Conservation (phyloP, 2,888 invertebrate species). For the Pyrocoelia pectoralis region DNA sequence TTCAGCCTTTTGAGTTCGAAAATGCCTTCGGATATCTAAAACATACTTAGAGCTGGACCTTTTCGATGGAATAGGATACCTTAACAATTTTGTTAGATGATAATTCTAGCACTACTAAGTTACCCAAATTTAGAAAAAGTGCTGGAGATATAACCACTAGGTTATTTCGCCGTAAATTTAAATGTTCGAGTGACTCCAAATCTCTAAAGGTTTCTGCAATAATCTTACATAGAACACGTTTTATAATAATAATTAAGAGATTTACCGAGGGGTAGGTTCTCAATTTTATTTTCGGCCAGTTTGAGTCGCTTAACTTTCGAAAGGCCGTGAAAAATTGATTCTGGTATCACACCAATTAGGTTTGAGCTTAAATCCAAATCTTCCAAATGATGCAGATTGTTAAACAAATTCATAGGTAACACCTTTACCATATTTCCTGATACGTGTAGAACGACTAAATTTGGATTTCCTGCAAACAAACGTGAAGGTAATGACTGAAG, state of each 20-base stretch:
- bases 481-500: conserved; percentile 66
- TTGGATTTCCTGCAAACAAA: conserved; percentile 67
- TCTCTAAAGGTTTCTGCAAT: conserved; percentile 64
- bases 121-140: conserved; percentile 62
- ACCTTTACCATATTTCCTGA: conserved; percentile 71
- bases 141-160: conserved; percentile 61
- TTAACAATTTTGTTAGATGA: conserved; percentile 64
- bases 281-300: conserved; percentile 73
- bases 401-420: conserved; percentile 67
- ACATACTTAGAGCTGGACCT: too few relatives aligned
- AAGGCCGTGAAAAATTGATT: conserved; percentile 65
- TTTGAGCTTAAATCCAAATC: conserved; percentile 71
- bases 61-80: too few relatives aligned
- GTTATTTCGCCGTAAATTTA: conserved; percentile 66
- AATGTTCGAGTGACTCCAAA: conserved; percentile 63
- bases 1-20: conserved; percentile 66
- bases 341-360: conserved; percentile 58
- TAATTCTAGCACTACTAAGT: conserved; percentile 64
- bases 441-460: conserved; percentile 69
- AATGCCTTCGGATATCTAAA: conserved; percentile 65
- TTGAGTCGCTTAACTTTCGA: conserved; percentile 69
- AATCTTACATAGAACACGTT: background rate
- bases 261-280: conserved; percentile 63
- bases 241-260: background rate
- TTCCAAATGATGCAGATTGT: conserved; percentile 66